Percentiles rank a stretch among this genome's conserved stretches.
Conservation (phyloP, 2,113 vertebrate species). For the Microtus montanus region DNA sequence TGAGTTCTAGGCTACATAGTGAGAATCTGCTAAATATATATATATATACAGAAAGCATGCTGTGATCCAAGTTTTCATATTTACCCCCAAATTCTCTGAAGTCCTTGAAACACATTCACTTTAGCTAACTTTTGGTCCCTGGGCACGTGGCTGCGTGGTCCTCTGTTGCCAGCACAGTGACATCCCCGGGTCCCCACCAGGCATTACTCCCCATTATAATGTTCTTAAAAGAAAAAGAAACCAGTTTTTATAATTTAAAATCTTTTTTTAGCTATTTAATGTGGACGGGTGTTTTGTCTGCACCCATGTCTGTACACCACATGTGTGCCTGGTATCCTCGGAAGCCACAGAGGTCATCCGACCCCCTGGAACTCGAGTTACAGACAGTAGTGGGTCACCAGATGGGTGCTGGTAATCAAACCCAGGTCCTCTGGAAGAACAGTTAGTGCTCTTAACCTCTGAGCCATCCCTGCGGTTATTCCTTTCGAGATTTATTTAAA, state of each 20-base stretch:
- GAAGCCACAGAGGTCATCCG: not conserved
- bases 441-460: not conserved
- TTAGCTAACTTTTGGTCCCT: not conserved
- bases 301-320: not conserved
- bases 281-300: not conserved
- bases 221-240: not conserved
- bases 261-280: not conserved
- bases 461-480: not conserved
- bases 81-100: not conserved
- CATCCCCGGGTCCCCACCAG: too few species aligned
- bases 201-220: not conserved
- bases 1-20: not conserved
- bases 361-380: not conserved
- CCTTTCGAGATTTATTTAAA: not conserved
- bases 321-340: not conserved
- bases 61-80: not conserved
- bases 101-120: not conserved
- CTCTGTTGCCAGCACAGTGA: too few species aligned
- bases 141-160: too few species aligned
- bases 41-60: not conserved
- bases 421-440: not conserved
- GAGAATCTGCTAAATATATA: not conserved
- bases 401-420: not conserved
- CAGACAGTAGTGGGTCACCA: too few species aligned
- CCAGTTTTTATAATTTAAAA: not conserved